phyloP scores from a whole-genome alignment of 2,113 vertebrate species.

The Pangasianodon gigas region DNA sequence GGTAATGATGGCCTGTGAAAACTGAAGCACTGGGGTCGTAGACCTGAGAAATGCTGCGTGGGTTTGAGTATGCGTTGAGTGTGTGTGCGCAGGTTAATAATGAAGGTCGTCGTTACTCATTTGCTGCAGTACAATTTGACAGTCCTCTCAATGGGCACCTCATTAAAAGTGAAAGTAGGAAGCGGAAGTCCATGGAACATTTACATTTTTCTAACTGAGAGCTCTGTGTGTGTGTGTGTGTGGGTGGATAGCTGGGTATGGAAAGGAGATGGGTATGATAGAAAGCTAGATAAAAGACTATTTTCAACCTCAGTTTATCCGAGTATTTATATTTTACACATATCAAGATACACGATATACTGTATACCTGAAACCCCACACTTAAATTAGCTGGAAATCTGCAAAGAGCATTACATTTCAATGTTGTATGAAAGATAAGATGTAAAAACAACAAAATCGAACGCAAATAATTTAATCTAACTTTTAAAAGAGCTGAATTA shows the following conservation, averaged over 20 bases:
- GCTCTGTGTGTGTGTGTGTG: background rate
- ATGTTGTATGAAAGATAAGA: background rate
- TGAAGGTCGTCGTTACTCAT: background rate
- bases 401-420: background rate
- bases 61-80: background rate
- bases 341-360: background rate
- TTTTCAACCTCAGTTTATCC: background rate
- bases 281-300: background rate
- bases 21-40: too few relatives aligned
- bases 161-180: slow-evolving; percentile 31
- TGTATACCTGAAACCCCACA: background rate
- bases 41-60: slow-evolving; percentile 8
- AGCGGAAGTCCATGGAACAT: slow-evolving; percentile 5
- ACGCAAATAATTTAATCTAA: too few relatives aligned
- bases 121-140: slow-evolving; percentile 15
- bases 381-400: background rate
- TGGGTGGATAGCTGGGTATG: background rate
- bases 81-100: slow-evolving; percentile 12
- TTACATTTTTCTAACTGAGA: background rate
- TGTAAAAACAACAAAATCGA: too few relatives aligned
- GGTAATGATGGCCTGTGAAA: background rate
- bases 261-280: background rate
- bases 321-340: background rate
- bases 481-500: too few relatives aligned
- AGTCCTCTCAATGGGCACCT: slow-evolving; percentile 23